Base-by-base conservation (phyloP, 2,113 vertebrate genomes). In the Struthidea cinerea region DNA sequence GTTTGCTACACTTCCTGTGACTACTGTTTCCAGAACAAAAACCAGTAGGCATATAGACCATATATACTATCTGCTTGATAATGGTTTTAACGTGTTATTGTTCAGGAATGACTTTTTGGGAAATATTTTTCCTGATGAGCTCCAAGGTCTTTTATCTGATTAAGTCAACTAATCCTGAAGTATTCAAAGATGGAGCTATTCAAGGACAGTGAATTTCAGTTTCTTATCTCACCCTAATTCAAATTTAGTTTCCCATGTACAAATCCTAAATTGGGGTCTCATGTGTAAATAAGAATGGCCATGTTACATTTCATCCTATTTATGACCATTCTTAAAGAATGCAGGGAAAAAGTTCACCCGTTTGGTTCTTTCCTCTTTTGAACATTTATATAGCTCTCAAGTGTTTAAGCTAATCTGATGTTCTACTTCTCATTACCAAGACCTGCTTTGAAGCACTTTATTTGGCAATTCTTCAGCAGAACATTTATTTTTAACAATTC, bases 401-500 rank as follows among this genome's bases (percentile, higher is more conserved):
- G 50, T 28, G 65, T 96, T 96, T 76, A 82, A 79, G 55, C 60
- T 44, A 83, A 90, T 95, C 82, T 55, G 56, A 74, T 55, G 55
- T 81, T 94, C 75, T 87, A 95, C 87, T 95, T 92, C 73, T 96
- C 78, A 70, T 94, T 94, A 92, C 37, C 63, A 93, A 93, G 85
- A 91, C 74, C 89, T 96, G 37, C 83, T 94, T 30, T 63, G 94
- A 91, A 93, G 79, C 91, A 80, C 75, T 97, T 95, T 86, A 91
- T 88, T 94, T 94, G 94, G 88, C 82, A 94, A 69, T 94, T 90
- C 81, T 95, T 96, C 93, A 97, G 79, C 73, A 87, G 96, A 94
- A 95, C 95, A 84, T 95, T 95, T 96, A 96, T 80, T 96, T 97
- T 97, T 93, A 96, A 83, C 76, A 83, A 68, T 96, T 95, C 84